Percentiles rank a stretch among this genome's conserved stretches.
Conservation (phyloP, 2,113 vertebrate genomes). For the Trochalopteron elliotii region DNA sequence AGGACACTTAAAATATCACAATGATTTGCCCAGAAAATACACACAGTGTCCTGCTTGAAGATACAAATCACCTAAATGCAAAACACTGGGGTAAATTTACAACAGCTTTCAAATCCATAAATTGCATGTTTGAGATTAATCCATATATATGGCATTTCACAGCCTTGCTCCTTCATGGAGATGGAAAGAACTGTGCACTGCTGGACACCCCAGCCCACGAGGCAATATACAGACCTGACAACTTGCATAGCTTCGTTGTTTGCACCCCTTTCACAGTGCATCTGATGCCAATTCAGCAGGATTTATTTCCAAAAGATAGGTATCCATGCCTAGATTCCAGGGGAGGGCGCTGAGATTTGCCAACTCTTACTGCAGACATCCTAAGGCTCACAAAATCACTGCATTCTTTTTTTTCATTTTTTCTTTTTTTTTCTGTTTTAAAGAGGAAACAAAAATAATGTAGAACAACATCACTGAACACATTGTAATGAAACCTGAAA, state of each 20-base stretch:
- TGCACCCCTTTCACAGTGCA: neutral
- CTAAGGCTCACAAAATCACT: neutral
- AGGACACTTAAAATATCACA: neutral
- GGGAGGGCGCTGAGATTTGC: neutral
- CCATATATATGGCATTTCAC: neutral
- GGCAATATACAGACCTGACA: neutral
- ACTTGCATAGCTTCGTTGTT: neutral
- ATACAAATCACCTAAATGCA: neutral
- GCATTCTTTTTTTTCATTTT: no score
- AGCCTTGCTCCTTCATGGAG: neutral
- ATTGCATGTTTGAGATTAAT: neutral
- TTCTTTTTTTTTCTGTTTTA: neutral
- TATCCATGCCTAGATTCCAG: neutral
- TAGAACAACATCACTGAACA: conserved; percentile 21
- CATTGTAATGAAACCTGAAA: neutral
- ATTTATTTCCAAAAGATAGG: neutral
- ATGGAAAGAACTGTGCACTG: neutral
- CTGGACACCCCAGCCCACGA: neutral
- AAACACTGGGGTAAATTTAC: neutral
- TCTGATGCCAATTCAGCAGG: neutral
- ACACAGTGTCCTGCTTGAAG: neutral
- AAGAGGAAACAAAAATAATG: neutral
- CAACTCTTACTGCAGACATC: neutral
- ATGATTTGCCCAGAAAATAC: neutral
- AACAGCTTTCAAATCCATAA: neutral